Percentiles rank a stretch among this genome's conserved stretches.
These are phyloP conservation scores for Aplysina aerophoba DNA, from an alignment of 37 sponge, comb jelly and placozoan genomes.

Conservation along the genomic window DNA sequence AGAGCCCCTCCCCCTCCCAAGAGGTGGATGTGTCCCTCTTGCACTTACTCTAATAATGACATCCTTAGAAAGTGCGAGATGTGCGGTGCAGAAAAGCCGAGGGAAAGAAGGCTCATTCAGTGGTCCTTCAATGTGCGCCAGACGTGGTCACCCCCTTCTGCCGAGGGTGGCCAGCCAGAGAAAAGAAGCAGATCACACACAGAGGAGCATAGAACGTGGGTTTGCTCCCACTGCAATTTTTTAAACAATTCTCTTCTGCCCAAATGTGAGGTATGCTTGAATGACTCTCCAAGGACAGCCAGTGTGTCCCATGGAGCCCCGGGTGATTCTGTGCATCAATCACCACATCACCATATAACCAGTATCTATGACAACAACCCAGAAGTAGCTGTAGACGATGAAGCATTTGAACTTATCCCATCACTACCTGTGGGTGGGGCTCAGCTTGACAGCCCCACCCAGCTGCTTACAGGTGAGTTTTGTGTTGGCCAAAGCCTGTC, in stretches of 20 bases:
- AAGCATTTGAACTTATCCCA: no score
- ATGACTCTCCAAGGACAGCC: background rate
- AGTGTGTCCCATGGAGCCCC: background rate
- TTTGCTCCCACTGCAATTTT: slow-evolving; percentile 21
- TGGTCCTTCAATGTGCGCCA: background rate
- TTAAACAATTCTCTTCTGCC: background rate
- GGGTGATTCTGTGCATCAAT: no score
- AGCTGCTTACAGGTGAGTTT: background rate
- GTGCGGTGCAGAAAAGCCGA: slow-evolving; percentile 32
- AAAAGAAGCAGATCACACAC: no score
- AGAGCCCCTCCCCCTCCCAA: background rate
- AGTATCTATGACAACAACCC: background rate
- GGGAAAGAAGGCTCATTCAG: background rate
- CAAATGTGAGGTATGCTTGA: background rate
- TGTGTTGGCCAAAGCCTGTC: background rate
- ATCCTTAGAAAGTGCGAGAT: slow-evolving; percentile 25
- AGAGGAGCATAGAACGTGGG: slow-evolving; percentile 13
- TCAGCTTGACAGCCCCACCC: slow-evolving; percentile 13
- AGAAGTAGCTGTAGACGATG: no score
- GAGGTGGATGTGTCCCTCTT: slow-evolving; percentile 46
- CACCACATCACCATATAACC: background rate
- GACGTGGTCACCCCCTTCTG: background rate
- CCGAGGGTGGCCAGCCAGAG: no score
- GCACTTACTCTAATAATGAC: slow-evolving; percentile 46
- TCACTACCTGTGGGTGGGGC: background rate